phyloP scores from a whole-genome alignment of 37 sponge, comb jelly and placozoan species.

The Amphimedon queenslandica region DNA sequence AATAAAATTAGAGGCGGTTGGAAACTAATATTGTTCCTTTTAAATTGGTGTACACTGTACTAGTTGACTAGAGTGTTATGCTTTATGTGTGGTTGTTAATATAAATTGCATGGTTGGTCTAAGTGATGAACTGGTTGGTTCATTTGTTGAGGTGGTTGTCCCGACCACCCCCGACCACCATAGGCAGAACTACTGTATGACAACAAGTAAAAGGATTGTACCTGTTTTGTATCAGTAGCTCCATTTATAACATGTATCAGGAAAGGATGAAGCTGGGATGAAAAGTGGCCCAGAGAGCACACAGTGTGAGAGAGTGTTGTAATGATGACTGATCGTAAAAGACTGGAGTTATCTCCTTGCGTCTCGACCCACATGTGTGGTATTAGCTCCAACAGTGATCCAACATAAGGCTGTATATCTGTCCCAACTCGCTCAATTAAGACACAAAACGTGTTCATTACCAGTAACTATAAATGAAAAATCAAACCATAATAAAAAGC shows the following conservation, averaged over 20 bases:
- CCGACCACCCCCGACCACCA: too few species aligned
- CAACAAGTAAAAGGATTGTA: too few species aligned
- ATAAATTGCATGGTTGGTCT: too few species aligned
- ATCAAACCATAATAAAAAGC: too few species aligned
- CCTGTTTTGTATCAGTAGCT: slow-evolving; percentile 58
- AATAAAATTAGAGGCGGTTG: too few species aligned
- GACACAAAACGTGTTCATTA: slow-evolving; percentile 51
- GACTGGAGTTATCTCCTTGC: slow-evolving; percentile 34
- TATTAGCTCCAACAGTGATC: slow-evolving; percentile 62
- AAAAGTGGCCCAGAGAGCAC: slow-evolving; percentile 45
- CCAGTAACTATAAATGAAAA: slow-evolving; percentile 66
- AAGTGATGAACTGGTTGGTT: too few species aligned
- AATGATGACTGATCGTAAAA: slow-evolving; percentile 65
- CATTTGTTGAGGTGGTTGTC: too few species aligned
- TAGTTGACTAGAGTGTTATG: too few species aligned
- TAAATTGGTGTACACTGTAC: too few species aligned
- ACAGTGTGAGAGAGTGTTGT: slow-evolving; percentile 47
- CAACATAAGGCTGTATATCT: slow-evolving; percentile 62
- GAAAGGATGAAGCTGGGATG: slow-evolving; percentile 61
- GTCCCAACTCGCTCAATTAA: slow-evolving; percentile 63
- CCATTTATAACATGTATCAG: slow-evolving; percentile 61
- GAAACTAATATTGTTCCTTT: too few species aligned
- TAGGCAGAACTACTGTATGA: too few species aligned
- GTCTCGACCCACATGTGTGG: slow-evolving; percentile 66
- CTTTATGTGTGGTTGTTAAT: too few species aligned